Evolutionary conservation across 1,140 invertebrate genomes (phyloP).

Genomic region (Drosophila serrata): DNA sequence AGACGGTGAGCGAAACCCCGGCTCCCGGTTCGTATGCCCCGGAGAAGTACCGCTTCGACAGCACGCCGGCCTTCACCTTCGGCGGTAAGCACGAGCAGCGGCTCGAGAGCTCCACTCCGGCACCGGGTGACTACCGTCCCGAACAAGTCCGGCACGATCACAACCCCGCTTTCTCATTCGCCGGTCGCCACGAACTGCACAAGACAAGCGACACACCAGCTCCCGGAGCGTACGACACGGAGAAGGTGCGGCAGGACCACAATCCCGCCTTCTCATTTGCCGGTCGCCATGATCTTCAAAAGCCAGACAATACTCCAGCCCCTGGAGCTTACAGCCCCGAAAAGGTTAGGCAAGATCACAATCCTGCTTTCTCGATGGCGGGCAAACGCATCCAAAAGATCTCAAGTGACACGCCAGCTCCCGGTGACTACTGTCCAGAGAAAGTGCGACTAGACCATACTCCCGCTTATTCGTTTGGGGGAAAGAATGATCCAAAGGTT

Average conservation of each 20-base stretch:
- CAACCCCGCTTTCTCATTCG: constrained; percentile 87
- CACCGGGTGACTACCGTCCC: constrained; percentile 91
- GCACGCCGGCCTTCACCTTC: constrained; percentile 87
- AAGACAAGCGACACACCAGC: constrained; percentile 87
- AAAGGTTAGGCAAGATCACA: constrained; percentile 87
- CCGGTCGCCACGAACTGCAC: constrained; percentile 85
- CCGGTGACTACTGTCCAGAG: constrained; percentile 92
- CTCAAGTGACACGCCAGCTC: constrained; percentile 90
- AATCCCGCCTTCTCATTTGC: constrained; percentile 86
- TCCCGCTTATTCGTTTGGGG: constrained; percentile 86
- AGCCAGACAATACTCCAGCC: constrained; percentile 86
- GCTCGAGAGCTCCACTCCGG: constrained; percentile 90
- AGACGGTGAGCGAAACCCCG: constrained; percentile 87
- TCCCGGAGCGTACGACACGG: constrained; percentile 87
- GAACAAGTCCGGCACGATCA: constrained; percentile 87
- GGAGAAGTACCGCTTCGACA: constrained; percentile 88
- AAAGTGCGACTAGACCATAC: constrained; percentile 86
- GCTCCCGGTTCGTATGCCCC: constrained; percentile 88
- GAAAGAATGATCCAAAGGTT: constrained; percentile 82
- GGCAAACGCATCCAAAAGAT: constrained; percentile 86
- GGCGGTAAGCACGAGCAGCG: constrained; percentile 86
- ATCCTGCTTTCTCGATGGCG: constrained; percentile 87
- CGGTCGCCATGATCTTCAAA: constrained; percentile 86
- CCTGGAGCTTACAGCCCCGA: constrained; percentile 88
- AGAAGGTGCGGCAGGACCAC: constrained; percentile 88